phyloP scores from a whole-genome alignment of 2,888 invertebrate genomes.

The Parnassius orleans region DNA sequence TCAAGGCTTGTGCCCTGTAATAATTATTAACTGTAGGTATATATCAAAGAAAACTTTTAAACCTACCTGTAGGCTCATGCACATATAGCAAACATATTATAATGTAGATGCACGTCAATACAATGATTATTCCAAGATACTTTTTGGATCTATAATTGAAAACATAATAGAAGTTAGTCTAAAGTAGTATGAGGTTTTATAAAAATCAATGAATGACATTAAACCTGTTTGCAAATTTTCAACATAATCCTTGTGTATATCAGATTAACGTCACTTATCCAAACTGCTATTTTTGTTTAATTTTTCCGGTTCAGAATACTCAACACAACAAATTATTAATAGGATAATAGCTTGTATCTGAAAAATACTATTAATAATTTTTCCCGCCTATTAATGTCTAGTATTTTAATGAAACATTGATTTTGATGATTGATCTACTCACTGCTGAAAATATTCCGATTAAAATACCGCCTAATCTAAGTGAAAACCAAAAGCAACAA shows the following conservation, averaged over 20 bases:
- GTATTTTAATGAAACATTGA: not conserved
- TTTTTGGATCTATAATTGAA: conserved; percentile 55
- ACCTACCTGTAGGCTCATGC: conserved; percentile 62
- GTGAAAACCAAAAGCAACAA: conserved; percentile 75
- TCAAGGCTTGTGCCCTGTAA: too few species aligned
- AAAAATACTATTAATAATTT: not conserved
- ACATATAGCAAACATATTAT: conserved; percentile 52
- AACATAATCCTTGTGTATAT: conserved; percentile 52
- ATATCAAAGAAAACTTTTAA: not conserved
- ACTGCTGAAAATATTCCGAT: conserved; percentile 65
- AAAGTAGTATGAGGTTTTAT: too few species aligned
- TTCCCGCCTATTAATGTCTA: not conserved
- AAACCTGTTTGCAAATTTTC: conserved; percentile 51
- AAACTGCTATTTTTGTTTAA: conserved; percentile 44
- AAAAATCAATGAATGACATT: not conserved
- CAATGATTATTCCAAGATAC: conserved; percentile 48
- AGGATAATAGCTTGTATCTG: conserved; percentile 56
- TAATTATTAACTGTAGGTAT: too few species aligned
- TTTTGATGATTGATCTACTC: too few species aligned
- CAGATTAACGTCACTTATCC: conserved; percentile 50
- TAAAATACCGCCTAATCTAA: conserved; percentile 67
- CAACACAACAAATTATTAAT: conserved; percentile 46
- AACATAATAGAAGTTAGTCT: not conserved
- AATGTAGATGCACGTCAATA: conserved; percentile 52
- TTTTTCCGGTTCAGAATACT: conserved; percentile 41